These are phyloP conservation scores for Eupithecia dodoneata DNA, from an alignment of 2,888 invertebrate genomes.

Conservation along the genomic window DNA sequence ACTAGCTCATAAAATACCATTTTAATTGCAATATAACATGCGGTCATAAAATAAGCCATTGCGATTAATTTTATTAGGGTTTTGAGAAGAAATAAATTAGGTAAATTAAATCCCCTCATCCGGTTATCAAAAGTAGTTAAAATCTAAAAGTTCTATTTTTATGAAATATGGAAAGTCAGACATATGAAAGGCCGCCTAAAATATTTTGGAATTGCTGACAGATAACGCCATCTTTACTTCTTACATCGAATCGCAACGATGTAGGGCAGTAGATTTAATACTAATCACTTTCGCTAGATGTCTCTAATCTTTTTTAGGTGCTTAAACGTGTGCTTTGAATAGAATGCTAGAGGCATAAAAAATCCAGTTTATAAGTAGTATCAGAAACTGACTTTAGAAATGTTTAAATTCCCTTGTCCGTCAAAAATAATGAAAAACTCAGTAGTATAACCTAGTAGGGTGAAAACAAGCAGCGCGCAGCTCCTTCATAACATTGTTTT, in stretches of 20 bases:
- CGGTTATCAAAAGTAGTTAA: constrained; percentile 19
- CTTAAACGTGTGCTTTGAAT: too few relatives aligned
- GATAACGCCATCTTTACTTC: constrained; percentile 23
- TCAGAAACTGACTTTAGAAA: too few relatives aligned
- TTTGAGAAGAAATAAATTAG: constrained; percentile 43
- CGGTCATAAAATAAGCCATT: constrained; percentile 37
- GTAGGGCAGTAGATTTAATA: constrained; percentile 7
- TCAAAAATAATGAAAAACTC: too few relatives aligned
- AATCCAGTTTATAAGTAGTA: too few relatives aligned
- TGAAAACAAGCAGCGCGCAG: too few relatives aligned
- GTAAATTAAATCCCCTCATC: constrained; percentile 31
- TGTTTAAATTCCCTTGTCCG: too few relatives aligned
- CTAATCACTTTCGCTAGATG: constrained; percentile 19
- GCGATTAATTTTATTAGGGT: constrained; percentile 31
- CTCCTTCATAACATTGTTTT: too few relatives aligned
- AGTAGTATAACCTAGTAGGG: too few relatives aligned
- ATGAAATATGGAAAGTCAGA: background rate
- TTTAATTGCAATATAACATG: constrained; percentile 22
- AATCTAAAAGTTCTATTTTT: too few relatives aligned
- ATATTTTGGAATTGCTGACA: background rate
- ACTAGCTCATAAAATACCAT: background rate
- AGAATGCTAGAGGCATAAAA: too few relatives aligned
- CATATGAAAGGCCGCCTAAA: background rate
- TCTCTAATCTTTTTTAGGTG: constrained; percentile 7
- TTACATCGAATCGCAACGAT: background rate